These are phyloP conservation scores for Cydia fagiglandana DNA, from an alignment of 1,140 invertebrate species.

Conservation along the genomic window DNA sequence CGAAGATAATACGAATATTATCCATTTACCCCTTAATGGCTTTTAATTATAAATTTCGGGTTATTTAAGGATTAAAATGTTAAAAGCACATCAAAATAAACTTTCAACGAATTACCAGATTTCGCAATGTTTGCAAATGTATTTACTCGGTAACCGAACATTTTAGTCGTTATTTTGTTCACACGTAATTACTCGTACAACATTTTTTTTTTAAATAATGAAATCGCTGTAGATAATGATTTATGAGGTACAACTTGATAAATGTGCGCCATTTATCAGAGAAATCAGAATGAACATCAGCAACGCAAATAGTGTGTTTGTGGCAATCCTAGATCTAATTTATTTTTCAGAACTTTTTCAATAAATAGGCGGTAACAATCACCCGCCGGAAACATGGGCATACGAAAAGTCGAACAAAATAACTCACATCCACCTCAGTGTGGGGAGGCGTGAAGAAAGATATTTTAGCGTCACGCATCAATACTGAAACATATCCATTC, in stretches of 20 bases:
- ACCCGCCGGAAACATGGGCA: conserved; percentile 30
- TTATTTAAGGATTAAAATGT: too few relatives aligned
- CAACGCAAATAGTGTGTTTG: conserved; percentile 8
- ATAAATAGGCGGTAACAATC: conserved; percentile 26
- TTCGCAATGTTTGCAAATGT: neutral
- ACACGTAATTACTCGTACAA: neutral
- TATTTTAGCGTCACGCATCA: conserved; percentile 50
- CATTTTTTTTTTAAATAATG: neutral
- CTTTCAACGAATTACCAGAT: neutral
- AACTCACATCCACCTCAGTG: conserved; percentile 19
- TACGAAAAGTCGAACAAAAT: conserved; percentile 27
- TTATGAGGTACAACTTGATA: neutral
- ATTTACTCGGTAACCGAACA: neutral
- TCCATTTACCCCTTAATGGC: too few relatives aligned
- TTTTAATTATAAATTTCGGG: too few relatives aligned
- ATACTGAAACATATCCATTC: conserved; percentile 46
- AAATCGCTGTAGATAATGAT: neutral
- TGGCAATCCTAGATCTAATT: conserved; percentile 2
- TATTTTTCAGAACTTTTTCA: conserved; percentile 23
- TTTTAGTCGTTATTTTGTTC: neutral
- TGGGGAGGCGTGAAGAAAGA: conserved; percentile 33
- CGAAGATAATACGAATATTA: too few relatives aligned
- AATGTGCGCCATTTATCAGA: conserved; percentile 48
- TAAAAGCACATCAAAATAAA: too few relatives aligned
- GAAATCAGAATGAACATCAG: neutral